A percentile compares a stretch with the other conserved stretches of the same genome.
phyloP scores from a whole-genome alignment of 2,888 invertebrate genomes.

The Apotomis betuletana region DNA sequence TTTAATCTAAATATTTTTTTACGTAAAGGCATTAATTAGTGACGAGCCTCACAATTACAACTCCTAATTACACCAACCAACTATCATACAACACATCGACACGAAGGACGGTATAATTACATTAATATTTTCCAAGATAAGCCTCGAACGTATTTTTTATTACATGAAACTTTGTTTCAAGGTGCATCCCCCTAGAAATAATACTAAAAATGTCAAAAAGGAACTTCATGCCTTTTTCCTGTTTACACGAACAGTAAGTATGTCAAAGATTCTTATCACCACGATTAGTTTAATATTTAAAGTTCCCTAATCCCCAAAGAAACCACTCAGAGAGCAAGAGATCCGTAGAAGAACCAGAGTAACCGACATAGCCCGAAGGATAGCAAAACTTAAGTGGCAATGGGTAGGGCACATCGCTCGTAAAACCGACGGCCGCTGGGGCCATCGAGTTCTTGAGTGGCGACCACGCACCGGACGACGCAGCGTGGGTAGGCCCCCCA shows the following conservation, averaged over 20 bases:
- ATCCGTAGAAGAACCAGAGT: no score
- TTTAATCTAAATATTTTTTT: background rate
- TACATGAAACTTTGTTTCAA: background rate
- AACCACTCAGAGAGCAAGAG: no score
- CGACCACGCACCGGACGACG: no score
- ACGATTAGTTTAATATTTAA: background rate
- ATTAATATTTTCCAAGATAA: conserved; percentile 13
- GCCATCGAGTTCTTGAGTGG: no score
- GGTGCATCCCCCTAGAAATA: background rate
- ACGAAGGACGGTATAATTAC: conserved; percentile 24
- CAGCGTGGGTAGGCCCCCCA: no score
- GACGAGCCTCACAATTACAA: conserved; percentile 11
- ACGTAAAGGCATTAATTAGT: conserved; percentile 1
- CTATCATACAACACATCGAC: conserved; percentile 26
- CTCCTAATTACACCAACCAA: conserved; percentile 17
- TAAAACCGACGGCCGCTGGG: no score
- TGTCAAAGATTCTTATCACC: background rate
- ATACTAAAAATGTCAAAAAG: background rate
- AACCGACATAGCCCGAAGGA: no score
- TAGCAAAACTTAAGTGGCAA: no score
- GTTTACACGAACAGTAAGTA: background rate
- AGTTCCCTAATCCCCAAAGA: no score
- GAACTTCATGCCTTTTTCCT: background rate
- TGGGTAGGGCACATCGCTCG: no score
- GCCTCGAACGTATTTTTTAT: conserved; percentile 9